A percentile compares a stretch with the other conserved stretches of the same genome.
These are phyloP conservation scores for Dendrocincla tyrannina DNA, from an alignment of 2,797 vertebrate species.

Conservation along the genomic window DNA sequence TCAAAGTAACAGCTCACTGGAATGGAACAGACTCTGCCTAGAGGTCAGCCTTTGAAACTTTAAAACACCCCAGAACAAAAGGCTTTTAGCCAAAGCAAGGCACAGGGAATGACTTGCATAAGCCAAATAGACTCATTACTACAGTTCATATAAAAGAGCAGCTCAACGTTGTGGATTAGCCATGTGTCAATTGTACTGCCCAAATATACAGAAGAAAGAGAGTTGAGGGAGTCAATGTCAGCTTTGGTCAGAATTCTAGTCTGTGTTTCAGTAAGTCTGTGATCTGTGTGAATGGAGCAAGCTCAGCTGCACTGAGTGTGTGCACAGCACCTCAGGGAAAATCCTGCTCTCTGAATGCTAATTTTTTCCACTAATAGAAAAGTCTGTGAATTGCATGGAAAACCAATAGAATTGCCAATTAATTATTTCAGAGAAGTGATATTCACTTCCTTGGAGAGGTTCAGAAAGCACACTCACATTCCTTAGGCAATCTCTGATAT, in stretches of 20 bases:
- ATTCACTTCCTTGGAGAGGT: background rate
- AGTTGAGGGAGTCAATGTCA: background rate
- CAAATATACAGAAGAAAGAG: background rate
- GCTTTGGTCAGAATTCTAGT: background rate
- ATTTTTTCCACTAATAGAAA: background rate
- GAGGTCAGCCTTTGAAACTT: background rate
- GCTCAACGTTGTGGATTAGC: background rate
- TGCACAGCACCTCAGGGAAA: background rate
- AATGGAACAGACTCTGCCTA: background rate
- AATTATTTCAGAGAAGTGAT: background rate
- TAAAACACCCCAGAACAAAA: background rate
- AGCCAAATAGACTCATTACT: background rate
- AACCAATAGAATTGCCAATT: background rate
- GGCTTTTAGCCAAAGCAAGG: background rate
- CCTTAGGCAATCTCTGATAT: background rate
- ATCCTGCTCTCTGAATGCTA: background rate
- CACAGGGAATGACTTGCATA: background rate
- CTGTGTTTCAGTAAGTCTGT: background rate
- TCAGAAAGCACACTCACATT: background rate
- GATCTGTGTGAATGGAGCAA: background rate
- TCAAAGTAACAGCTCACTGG: background rate
- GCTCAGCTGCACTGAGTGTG: background rate
- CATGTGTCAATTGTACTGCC: accelerated
- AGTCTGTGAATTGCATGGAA: background rate
- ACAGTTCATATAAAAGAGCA: background rate